phyloP scores from a whole-genome alignment of 1,140 invertebrate genomes.

The Caenorhabditis brenneri region DNA sequence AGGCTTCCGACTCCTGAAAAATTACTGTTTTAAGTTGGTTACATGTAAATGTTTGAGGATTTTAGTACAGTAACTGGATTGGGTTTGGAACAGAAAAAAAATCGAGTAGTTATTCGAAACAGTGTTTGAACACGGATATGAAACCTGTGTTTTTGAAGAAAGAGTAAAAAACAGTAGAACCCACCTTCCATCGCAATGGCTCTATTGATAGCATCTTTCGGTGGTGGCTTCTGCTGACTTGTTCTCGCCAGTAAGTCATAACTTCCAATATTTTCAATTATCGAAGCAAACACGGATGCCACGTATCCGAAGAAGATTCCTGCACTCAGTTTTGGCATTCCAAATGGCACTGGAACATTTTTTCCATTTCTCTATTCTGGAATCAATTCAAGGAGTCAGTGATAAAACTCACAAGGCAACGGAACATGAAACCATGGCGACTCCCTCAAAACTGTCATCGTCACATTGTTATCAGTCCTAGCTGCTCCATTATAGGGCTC shows the following conservation, averaged over 20 bases:
- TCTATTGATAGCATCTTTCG: slow-evolving; percentile 47
- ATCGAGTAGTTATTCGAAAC: no score
- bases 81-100: no score
- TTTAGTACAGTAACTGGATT: no score
- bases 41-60: no score
- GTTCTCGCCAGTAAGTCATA: slow-evolving; percentile 62
- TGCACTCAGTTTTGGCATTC: slow-evolving; percentile 65
- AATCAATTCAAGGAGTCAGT: no score
- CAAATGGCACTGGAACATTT: slow-evolving; percentile 65
- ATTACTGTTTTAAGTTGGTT: slow-evolving; percentile 1
- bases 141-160: no score
- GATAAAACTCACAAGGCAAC: slow-evolving; percentile 20
- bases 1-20: slow-evolving; percentile 39
- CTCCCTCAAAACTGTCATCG: slow-evolving; percentile 20
- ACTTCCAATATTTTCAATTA: slow-evolving; percentile 72
- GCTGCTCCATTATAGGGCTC: slow-evolving; percentile 40
- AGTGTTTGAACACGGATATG: no score
- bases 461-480: slow-evolving; percentile 22
- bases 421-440: slow-evolving; percentile 45
- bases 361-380: neutral
- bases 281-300: slow-evolving; percentile 67
- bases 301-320: slow-evolving; percentile 70
- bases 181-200: slow-evolving; percentile 49
- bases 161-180: no score
- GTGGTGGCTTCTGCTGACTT: slow-evolving; percentile 33